A percentile compares a stretch with the other conserved stretches of the same genome.
These are phyloP conservation scores for Mesitornis unicolor DNA, from an alignment of 2,113 vertebrate genomes.

Conservation along the genomic window DNA sequence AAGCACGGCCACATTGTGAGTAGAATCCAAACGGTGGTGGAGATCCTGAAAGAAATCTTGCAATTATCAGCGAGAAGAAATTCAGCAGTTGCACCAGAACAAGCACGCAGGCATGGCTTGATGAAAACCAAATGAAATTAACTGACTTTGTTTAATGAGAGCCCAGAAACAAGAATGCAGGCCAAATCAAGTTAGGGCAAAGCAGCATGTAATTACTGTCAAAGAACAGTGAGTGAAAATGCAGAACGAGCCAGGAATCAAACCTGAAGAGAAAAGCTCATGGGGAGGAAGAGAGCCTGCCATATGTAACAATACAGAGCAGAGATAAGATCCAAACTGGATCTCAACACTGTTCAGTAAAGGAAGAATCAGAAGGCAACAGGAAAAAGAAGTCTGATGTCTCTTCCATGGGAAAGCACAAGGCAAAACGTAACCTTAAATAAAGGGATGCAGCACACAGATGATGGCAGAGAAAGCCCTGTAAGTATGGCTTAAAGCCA, in stretches of 20 bases:
- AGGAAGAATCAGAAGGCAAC: not conserved
- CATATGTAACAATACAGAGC: not conserved
- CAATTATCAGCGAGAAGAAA: not conserved
- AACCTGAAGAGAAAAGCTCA: not conserved
- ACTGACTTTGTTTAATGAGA: conserved; percentile 54
- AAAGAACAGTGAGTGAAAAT: conserved; percentile 27
- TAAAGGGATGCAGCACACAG: not conserved
- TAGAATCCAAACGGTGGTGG: not conserved
- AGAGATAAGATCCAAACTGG: not conserved
- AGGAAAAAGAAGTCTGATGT: not conserved
- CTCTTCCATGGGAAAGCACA: not conserved
- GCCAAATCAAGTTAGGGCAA: conserved; percentile 60
- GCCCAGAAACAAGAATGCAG: conserved; percentile 30
- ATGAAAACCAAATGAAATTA: conserved; percentile 50
- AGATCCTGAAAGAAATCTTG: not conserved
- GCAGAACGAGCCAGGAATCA: not conserved
- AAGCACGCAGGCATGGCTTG: not conserved
- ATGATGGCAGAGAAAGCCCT: not conserved
- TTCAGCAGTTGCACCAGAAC: not conserved
- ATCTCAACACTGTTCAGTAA: not conserved
- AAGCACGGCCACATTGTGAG: not conserved
- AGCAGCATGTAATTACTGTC: conserved; percentile 60
- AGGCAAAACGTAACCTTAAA: not conserved
- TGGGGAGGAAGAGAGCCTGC: accelerated
- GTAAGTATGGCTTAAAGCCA: not conserved